phyloP scores from a whole-genome alignment of 2,113 vertebrate species.

The Tychaedon coryphoeus region DNA sequence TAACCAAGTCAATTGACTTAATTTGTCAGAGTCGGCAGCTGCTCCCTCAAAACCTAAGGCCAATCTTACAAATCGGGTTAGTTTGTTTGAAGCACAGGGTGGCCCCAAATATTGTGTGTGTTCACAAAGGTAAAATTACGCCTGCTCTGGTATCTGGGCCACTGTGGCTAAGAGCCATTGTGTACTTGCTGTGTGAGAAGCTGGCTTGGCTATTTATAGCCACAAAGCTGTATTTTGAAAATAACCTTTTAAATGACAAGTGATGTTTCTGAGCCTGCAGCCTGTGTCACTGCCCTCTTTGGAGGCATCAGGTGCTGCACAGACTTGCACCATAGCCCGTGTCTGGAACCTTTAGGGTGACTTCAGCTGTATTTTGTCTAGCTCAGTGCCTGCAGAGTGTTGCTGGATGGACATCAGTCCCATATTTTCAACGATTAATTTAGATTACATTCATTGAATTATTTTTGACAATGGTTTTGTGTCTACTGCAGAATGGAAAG shows the following conservation, averaged over 20 bases:
- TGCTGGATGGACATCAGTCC: background rate
- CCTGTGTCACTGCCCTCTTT: background rate
- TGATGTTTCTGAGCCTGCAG: background rate
- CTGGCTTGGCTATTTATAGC: background rate
- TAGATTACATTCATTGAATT: background rate
- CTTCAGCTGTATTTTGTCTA: background rate
- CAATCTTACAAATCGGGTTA: background rate
- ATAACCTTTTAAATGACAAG: background rate
- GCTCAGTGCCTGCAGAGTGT: background rate
- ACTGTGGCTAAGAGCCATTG: background rate
- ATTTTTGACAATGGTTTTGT: background rate
- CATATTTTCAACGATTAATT: fast-evolving
- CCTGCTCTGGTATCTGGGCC: background rate
- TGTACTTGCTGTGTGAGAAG: background rate
- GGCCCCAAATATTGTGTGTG: background rate
- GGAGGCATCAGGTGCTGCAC: background rate
- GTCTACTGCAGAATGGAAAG: background rate
- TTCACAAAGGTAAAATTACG: background rate
- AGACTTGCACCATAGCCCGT: background rate
- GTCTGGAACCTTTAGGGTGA: background rate
- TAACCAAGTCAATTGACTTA: background rate
- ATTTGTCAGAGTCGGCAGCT: background rate
- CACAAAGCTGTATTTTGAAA: background rate
- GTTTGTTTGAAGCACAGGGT: background rate
- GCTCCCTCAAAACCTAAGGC: background rate